Evolutionary conservation across 2,888 invertebrate species (phyloP), one percentile per base, ranked within the genome.

Genomic region (Tetragonula carbonaria): DNA sequence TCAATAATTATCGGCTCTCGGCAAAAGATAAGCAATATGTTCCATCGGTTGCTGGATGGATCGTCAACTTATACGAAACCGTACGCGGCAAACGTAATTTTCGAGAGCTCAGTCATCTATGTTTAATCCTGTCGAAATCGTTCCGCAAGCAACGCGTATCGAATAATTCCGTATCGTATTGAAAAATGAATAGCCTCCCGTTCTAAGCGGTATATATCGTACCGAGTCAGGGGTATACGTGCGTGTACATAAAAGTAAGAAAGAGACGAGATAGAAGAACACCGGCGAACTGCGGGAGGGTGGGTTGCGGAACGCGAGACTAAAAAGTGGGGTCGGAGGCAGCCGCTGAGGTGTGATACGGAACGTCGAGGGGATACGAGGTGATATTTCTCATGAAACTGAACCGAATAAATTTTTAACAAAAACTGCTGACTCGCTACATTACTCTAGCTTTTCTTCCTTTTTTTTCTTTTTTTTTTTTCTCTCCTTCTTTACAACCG

Each of bases 341-440:
- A 90, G 82, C 74, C 84, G 87, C 80, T 82, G 86, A 89, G 87
- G 86, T 90, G 88, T 83, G 90, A 91, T 88, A 90, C 87, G 85
- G 68, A 85, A 84, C 84, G 73, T 86, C 84, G 80, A 86, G 82
- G 80, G 53, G 74, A 76, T 83, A 84, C 84, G 78, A 84, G 90
- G 82, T 89, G 85, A 90, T 91, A 91, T 92, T 91, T 91, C 88
- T 90, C 86, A 78, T 73, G 86, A 88, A 91, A 87, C 87, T 86
- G 87, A 90, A 90, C 85, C 87, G 91, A 91, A 91, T 92, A 92
- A 91, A 92, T 92, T 92, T 91, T 92, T 91, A 91, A 92, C 86
- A 91, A 92, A 92, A 91, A 90, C 89, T 88, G 90, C 91, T 89
- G 91, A 92, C 91, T 92, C 88, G 73, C 85, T 82, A 82, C 88